Evolutionary conservation across 2,113 vertebrate genomes (phyloP), one percentile per base, ranked within the genome.

Genomic region (Carlito syrichta): DNA sequence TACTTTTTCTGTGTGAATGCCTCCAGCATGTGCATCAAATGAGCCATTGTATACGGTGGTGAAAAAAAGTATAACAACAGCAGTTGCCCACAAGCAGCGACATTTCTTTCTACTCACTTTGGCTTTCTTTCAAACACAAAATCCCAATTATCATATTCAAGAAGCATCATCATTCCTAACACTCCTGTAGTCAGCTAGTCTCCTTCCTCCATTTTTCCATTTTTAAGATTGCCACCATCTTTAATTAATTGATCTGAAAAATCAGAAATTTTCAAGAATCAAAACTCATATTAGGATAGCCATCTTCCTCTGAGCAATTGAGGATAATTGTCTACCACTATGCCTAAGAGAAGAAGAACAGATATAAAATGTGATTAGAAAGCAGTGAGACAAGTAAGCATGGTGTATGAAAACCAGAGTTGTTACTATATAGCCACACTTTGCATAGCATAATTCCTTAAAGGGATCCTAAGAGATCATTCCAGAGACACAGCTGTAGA

Each of bases 401-500:
- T 3, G 2, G 22, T 2, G 5, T 40, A 81, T 6, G 48, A 66
- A 94, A 92, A 54, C 19, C 35, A 60, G 54, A 22, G 62, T 54
- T 56, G 4, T 74, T 73, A 77, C 66, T 54, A 66, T 32, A 82
- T 2, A 91, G 52, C 63, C 60, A 89, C 68, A 83, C 17, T 84
- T 71, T 45, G 45, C 54, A 77, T 7, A 48, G n/a, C 32, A 40
- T 68, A 50, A 71, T 81, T 97, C 68, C 79, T 96, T 66, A 66
- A 77, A 96, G 52, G 58, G 12, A 40, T 77, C 54, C 69, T 58
- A 38, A 66, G 76, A 89, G 74, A 90, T 11, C 63, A 74, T 30
- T 35, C 54, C 71, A 68, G 74, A 58, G 89, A 52, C 87, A 78
- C 98, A 97, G 96, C 95, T 98, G 96, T 94, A 89, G 83, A 97